Conservation (phyloP, 2,113 vertebrate genomes). For the Protobothrops mucrosquamatus region DNA sequence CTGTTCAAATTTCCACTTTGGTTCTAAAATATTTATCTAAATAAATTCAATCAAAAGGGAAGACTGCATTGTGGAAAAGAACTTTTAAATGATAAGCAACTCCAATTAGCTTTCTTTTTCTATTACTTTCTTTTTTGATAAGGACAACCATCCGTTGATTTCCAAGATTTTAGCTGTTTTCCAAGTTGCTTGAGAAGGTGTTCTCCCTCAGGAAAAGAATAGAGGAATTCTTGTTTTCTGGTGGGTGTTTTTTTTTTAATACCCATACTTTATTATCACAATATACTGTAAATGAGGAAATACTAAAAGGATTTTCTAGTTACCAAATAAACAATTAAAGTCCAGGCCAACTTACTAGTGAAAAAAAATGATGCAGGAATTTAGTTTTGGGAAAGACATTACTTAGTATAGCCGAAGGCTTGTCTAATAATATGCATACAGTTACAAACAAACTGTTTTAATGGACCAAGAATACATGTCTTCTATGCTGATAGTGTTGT, state of each 20-base stretch:
- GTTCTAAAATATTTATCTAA: background rate
- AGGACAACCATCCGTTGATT: background rate
- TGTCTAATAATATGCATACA: constrained; percentile 75
- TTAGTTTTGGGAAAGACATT: constrained; percentile 61
- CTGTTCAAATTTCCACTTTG: background rate
- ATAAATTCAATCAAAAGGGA: background rate
- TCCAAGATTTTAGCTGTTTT: background rate
- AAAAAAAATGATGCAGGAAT: constrained; percentile 54
- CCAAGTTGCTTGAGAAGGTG: background rate
- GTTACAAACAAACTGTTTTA: constrained; percentile 73
- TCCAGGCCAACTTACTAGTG: constrained; percentile 42
- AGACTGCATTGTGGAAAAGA: background rate
- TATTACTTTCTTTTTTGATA: background rate
- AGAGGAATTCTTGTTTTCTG: background rate
- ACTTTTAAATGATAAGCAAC: background rate
- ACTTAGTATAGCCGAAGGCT: constrained; percentile 62
- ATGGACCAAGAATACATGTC: constrained; percentile 58
- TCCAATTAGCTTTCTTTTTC: background rate
- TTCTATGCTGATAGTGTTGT: background rate
- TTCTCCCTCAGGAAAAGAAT: background rate
- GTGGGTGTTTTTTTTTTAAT: background rate
- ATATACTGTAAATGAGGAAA: background rate
- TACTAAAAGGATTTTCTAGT: background rate
- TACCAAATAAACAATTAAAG: background rate
- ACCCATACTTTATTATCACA: background rate